Evolutionary conservation across 2,888 invertebrate genomes (phyloP).

Genomic region (Hydroisotoma schaefferi): DNA sequence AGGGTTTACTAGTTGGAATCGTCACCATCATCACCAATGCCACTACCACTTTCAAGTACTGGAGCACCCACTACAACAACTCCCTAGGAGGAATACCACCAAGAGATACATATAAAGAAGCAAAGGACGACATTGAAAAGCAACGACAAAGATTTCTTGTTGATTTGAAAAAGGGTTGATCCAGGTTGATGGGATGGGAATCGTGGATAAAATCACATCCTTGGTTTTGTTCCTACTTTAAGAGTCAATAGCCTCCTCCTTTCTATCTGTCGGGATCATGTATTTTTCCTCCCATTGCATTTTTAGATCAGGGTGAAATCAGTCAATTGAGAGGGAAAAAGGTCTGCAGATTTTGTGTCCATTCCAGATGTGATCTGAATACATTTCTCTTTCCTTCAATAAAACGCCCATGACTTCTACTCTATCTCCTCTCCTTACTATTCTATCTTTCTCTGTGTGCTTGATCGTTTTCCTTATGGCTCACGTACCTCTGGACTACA

Average conservation of each 20-base stretch:
- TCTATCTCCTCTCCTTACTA: background rate
- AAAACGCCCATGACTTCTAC: background rate
- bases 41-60: too few relatives aligned
- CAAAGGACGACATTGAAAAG: conserved; percentile 8
- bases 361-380: conserved; percentile 47
- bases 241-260: conserved; percentile 1
- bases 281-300: conserved; percentile 36
- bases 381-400: conserved; percentile 24
- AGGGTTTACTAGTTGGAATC: background rate
- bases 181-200: conserved; percentile 10
- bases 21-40: background rate
- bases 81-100: too few relatives aligned
- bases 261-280: conserved; percentile 1
- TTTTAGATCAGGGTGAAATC: conserved; percentile 38
- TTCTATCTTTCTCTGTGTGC: background rate
- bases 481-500: background rate
- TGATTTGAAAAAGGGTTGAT: conserved; percentile 12
- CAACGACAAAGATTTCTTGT: conserved; percentile 11
- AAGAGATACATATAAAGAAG: background rate
- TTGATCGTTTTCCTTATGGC: background rate
- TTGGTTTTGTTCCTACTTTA: conserved; percentile 8
- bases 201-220: conserved; percentile 11
- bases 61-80: too few relatives aligned
- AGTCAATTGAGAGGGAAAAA: conserved; percentile 40
- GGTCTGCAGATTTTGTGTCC: conserved; percentile 47